Conservation (phyloP, 2,888 invertebrate species). For the Xanthostigma xanthostigma region DNA sequence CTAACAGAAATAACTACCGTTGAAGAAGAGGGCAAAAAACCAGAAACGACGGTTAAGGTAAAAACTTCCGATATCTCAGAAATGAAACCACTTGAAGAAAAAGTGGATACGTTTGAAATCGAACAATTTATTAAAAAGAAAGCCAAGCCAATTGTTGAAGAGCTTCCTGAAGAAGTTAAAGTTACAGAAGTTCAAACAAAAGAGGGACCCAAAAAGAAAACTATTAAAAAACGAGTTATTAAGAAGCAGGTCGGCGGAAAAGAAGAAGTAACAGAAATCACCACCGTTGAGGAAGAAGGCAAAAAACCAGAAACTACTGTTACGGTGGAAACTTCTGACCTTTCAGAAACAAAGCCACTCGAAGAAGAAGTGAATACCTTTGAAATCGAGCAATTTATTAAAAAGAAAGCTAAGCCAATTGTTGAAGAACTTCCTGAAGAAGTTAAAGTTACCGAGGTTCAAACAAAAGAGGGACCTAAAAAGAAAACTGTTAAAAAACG, state of each 20-base stretch:
- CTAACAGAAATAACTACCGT: slow-evolving; percentile 19
- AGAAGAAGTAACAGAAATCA: slow-evolving; percentile 23
- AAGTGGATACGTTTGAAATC: slow-evolving; percentile 12
- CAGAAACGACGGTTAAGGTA: slow-evolving; percentile 13
- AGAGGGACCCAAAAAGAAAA: slow-evolving; percentile 14
- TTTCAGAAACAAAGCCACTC: neutral
- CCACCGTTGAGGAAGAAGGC: slow-evolving; percentile 15
- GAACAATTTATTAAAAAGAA: slow-evolving; percentile 15
- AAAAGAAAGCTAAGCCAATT: slow-evolving; percentile 9
- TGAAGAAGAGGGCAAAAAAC: slow-evolving; percentile 10
- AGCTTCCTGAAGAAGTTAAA: slow-evolving; percentile 17
- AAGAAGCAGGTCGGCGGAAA: slow-evolving; percentile 18
- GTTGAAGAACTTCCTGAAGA: slow-evolving; percentile 20
- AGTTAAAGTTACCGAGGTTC: slow-evolving; percentile 16
- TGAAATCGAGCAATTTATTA: slow-evolving; percentile 1
- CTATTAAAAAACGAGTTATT: slow-evolving; percentile 16
- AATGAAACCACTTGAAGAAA: slow-evolving; percentile 14
- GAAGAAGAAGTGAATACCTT: neutral
- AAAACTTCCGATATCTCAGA: slow-evolving; percentile 10
- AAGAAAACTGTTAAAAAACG: slow-evolving; percentile 17
- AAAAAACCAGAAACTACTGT: slow-evolving; percentile 18
- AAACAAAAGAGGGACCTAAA: slow-evolving; percentile 14
- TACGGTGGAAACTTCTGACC: slow-evolving; percentile 2
- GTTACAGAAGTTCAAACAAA: slow-evolving; percentile 15
- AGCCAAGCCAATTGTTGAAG: slow-evolving; percentile 13